phyloP scores from a whole-genome alignment of 2,113 vertebrate species.

The Vidua macroura region DNA sequence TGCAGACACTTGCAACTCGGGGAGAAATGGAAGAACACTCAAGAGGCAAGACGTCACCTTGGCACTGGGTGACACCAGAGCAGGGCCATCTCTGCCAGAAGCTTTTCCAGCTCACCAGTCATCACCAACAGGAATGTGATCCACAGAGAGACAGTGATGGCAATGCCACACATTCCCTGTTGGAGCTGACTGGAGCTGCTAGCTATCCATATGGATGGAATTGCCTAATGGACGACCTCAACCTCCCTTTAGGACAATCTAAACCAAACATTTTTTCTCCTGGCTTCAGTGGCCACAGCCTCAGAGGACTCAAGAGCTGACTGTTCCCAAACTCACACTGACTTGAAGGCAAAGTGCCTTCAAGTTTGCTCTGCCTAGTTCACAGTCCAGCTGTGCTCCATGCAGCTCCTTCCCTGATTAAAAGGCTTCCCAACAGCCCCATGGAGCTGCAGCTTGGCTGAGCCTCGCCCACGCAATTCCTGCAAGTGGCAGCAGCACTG shows the following conservation, averaged over 20 bases:
- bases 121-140: neutral
- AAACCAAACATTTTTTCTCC: neutral
- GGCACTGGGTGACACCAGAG: neutral
- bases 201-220: neutral
- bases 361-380: neutral
- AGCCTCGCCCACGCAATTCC: neutral
- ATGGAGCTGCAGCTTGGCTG: accelerated
- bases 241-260: neutral
- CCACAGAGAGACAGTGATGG: neutral
- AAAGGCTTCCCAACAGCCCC: neutral
- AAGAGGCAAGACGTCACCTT: neutral
- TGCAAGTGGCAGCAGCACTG: neutral
- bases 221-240: neutral
- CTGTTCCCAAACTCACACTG: neutral
- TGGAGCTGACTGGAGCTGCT: neutral
- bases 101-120: neutral
- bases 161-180: neutral
- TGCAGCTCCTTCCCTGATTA: neutral
- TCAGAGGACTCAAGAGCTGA: neutral
- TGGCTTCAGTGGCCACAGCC: accelerated
- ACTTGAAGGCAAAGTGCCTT: neutral
- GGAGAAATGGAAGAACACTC: neutral
- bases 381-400: neutral
- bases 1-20: neutral
- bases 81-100: neutral